Conservation (phyloP, 2,888 invertebrate genomes). For the Erannis defoliaria region DNA sequence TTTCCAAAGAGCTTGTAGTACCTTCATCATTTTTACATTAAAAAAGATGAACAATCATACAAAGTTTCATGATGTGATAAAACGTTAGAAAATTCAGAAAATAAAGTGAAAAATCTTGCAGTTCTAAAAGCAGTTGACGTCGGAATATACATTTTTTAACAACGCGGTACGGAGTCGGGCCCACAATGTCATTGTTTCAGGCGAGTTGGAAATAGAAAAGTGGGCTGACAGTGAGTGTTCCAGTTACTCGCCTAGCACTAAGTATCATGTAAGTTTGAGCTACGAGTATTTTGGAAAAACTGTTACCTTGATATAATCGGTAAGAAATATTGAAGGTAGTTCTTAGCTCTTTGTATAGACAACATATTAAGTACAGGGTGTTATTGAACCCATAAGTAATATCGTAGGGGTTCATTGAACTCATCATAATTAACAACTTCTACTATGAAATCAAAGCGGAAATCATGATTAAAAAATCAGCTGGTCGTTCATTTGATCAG, state of each 20-base stretch:
- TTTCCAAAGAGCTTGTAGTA: not conserved
- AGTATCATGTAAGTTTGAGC: slow-evolving; percentile 12
- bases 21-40: not conserved
- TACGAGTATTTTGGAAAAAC: not conserved
- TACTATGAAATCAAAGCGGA: too few species aligned
- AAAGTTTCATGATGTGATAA: not conserved
- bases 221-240: slow-evolving; percentile 56
- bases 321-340: not conserved
- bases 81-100: slow-evolving; percentile 30
- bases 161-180: slow-evolving; percentile 52
- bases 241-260: slow-evolving; percentile 52
- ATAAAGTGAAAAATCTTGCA: slow-evolving; percentile 47
- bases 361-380: too few species aligned
- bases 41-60: not conserved
- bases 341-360: too few species aligned
- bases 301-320: not conserved
- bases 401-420: too few species aligned
- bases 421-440: too few species aligned
- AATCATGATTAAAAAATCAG: too few species aligned
- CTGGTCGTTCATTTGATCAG: too few species aligned
- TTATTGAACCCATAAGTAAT: too few species aligned
- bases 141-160: slow-evolving; percentile 46
- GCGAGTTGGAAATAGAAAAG: slow-evolving; percentile 59
- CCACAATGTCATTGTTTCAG: slow-evolving; percentile 65
- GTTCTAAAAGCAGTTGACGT: slow-evolving; percentile 43